Conservation (phyloP, 2,113 vertebrate species). For the Tragelaphus imberbis region DNA sequence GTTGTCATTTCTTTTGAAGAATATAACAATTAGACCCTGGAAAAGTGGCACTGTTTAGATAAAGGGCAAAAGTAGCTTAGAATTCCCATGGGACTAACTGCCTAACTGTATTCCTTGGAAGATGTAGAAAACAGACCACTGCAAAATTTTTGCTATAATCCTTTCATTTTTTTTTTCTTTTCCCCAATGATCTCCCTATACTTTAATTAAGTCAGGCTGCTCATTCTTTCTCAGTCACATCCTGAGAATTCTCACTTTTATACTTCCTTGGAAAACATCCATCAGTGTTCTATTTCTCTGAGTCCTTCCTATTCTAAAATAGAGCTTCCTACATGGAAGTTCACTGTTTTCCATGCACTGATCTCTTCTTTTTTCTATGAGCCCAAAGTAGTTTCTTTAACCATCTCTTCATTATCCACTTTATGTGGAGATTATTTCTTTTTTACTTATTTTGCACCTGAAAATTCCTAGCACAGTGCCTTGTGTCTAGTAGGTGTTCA, state of each 20-base stretch:
- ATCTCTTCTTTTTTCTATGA: background rate
- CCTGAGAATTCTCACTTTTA: background rate
- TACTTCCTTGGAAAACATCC: background rate
- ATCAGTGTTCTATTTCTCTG: background rate
- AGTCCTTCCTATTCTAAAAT: background rate
- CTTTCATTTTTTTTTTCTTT: background rate
- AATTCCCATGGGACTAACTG: background rate
- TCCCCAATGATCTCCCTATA: background rate
- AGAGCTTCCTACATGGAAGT: background rate
- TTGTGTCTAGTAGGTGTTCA: background rate
- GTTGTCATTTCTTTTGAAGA: background rate
- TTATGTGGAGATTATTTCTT: background rate
- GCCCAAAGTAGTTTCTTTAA: background rate
- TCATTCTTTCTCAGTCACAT: background rate
- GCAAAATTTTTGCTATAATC: background rate
- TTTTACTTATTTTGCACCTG: background rate
- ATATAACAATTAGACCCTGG: background rate
- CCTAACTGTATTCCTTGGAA: background rate
- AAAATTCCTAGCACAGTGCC: too few relatives aligned
- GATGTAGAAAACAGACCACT: background rate
- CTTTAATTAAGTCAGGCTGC: background rate
- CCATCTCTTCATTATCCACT: background rate
- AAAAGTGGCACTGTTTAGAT: background rate
- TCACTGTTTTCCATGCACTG: background rate
- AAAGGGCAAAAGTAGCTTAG: background rate